Evolutionary conservation across 2,888 invertebrate genomes (phyloP).

Genomic region (Ceraclea dissimilis): DNA sequence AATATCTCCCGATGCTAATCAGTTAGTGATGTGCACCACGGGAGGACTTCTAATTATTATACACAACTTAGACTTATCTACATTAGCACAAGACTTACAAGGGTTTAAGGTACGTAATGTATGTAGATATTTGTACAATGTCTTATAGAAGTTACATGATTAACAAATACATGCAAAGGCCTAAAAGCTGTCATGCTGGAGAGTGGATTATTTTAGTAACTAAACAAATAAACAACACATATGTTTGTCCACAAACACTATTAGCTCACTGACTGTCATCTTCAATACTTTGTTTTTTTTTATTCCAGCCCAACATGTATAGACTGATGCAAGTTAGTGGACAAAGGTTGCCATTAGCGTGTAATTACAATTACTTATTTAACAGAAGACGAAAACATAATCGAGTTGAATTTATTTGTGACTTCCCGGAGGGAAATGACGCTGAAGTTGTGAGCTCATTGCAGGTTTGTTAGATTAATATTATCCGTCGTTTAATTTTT

Average conservation of each 20-base stretch:
- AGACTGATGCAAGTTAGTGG: constrained; percentile 82
- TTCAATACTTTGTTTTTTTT: neutral
- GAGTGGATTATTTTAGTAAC: no score
- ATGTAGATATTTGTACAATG: neutral
- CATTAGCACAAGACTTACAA: constrained; percentile 69
- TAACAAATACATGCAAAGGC: neutral
- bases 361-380: constrained; percentile 76
- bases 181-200: neutral
- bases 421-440: constrained; percentile 79
- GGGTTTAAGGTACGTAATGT: constrained; percentile 77
- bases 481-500: neutral
- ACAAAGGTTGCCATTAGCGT: constrained; percentile 72
- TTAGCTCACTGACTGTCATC: no score
- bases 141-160: neutral
- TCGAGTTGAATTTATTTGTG: constrained; percentile 82
- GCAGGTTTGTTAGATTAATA: constrained; percentile 54
- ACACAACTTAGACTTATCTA: constrained; percentile 77
- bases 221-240: neutral
- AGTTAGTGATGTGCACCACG: constrained; percentile 86
- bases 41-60: constrained; percentile 85
- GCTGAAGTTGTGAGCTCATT: constrained; percentile 87
- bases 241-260: neutral
- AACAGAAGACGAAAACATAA: constrained; percentile 65
- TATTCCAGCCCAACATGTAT: constrained; percentile 74
- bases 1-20: constrained; percentile 75